phyloP scores from a whole-genome alignment of 2,888 invertebrate species.

The Linnaemya tessellans region DNA sequence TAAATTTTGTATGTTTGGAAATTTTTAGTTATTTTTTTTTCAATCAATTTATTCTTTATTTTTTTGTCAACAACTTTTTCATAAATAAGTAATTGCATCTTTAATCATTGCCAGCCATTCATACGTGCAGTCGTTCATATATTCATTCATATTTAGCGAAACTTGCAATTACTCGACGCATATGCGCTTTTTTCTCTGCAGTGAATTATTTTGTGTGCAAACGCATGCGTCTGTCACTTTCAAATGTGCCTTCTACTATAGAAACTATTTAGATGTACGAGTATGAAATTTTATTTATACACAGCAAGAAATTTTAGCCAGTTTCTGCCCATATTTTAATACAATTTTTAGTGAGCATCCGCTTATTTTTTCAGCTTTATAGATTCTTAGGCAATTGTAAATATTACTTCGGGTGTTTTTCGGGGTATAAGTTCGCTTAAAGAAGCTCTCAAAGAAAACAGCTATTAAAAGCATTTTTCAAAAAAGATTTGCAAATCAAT shows the following conservation, averaged over 20 bases:
- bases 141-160: conserved; percentile 53
- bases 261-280: background rate
- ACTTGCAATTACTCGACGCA: conserved; percentile 30
- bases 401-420: too few relatives aligned
- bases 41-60: conserved; percentile 16
- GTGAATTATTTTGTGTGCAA: background rate
- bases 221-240: conserved; percentile 6
- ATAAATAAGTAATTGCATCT: conserved; percentile 64
- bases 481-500: too few relatives aligned
- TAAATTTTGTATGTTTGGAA: conserved; percentile 26
- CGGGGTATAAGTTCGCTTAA: too few relatives aligned
- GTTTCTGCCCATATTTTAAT: too few relatives aligned
- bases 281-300: background rate
- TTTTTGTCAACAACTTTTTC: conserved; percentile 33
- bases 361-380: too few relatives aligned
- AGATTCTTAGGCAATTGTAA: too few relatives aligned
- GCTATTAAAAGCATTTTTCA: too few relatives aligned
- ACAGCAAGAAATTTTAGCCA: conserved; percentile 17
- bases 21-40: background rate
- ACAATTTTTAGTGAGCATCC: too few relatives aligned
- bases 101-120: conserved; percentile 61
- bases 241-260: conserved; percentile 30
- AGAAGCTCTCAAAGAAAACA: too few relatives aligned
- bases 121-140: conserved; percentile 20
- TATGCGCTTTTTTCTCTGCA: conserved; percentile 6